phyloP scores from a whole-genome alignment of 2,797 vertebrate species.

The Sebastes matsubarae region DNA sequence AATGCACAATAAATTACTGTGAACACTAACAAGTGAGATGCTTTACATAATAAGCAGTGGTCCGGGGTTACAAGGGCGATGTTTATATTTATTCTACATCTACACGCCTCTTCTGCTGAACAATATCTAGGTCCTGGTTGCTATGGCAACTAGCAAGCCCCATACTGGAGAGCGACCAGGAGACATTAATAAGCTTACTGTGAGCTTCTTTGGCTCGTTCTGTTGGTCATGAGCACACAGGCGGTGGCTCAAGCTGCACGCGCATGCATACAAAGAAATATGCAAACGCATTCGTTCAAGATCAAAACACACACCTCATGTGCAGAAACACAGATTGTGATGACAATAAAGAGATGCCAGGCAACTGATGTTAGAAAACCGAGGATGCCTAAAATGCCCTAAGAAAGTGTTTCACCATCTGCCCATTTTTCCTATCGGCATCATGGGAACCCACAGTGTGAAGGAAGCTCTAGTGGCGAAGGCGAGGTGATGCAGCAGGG shows the following conservation, averaged over 20 bases:
- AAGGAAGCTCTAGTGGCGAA: conserved; percentile 47
- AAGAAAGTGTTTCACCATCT: conserved; percentile 79
- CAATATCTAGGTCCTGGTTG: conserved; percentile 71
- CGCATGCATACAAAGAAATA: neutral
- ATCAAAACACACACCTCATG: neutral
- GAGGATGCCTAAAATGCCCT: conserved; percentile 65
- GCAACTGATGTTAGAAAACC: conserved; percentile 38
- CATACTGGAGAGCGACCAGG: conserved; percentile 63
- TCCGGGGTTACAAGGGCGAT: conserved; percentile 29
- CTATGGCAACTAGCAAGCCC: conserved; percentile 78
- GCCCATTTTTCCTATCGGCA: conserved; percentile 59
- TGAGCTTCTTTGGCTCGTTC: conserved; percentile 73
- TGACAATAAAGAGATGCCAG: conserved; percentile 25
- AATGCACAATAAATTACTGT: neutral
- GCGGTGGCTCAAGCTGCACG: conserved; percentile 7
- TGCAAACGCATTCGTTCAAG: neutral
- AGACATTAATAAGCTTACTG: conserved; percentile 77
- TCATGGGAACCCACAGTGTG: conserved; percentile 52
- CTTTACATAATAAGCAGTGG: conserved; percentile 15
- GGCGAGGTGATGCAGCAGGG: neutral
- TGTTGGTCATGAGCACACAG: conserved; percentile 40
- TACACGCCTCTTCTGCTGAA: conserved; percentile 37
- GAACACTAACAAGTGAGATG: neutral
- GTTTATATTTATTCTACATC: conserved; percentile 65
- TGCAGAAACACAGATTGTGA: conserved; percentile 2